Evolutionary conservation across 2,888 invertebrate species (phyloP).

Genomic region (Morpho deidamia): DNA sequence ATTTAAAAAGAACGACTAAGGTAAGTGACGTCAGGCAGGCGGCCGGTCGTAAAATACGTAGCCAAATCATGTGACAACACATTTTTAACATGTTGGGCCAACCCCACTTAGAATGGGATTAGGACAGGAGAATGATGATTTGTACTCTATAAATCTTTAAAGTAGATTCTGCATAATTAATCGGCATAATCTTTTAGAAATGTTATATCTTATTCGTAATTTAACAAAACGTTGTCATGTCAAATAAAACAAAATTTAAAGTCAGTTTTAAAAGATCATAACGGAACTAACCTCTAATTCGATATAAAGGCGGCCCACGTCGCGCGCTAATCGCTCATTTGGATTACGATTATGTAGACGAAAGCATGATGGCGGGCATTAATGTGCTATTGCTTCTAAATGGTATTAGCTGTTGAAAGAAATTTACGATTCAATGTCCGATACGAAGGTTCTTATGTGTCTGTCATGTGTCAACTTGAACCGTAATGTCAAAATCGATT

Average conservation of each 20-base stretch:
- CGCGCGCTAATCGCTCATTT: constrained; percentile 66
- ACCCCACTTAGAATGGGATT: no score
- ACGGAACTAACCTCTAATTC: constrained; percentile 4
- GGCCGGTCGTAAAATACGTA: no score
- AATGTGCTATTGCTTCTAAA: constrained; percentile 63
- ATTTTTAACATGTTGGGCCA: no score
- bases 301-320: constrained; percentile 59
- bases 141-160: no score
- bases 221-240: no score
- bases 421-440: constrained; percentile 31
- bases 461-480: constrained; percentile 8
- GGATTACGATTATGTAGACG: constrained; percentile 64
- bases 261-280: neutral
- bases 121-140: no score
- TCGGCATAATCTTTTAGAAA: neutral
- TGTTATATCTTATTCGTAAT: no score
- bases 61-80: no score
- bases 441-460: constrained; percentile 1
- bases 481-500: constrained; percentile 7
- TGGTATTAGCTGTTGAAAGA: constrained; percentile 53
- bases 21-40: no score
- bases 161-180: no score
- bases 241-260: neutral
- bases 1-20: no score
- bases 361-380: constrained; percentile 55